These are phyloP conservation scores for Mythimna lalbum DNA, from an alignment of 2,888 invertebrate genomes.

Conservation along the genomic window DNA sequence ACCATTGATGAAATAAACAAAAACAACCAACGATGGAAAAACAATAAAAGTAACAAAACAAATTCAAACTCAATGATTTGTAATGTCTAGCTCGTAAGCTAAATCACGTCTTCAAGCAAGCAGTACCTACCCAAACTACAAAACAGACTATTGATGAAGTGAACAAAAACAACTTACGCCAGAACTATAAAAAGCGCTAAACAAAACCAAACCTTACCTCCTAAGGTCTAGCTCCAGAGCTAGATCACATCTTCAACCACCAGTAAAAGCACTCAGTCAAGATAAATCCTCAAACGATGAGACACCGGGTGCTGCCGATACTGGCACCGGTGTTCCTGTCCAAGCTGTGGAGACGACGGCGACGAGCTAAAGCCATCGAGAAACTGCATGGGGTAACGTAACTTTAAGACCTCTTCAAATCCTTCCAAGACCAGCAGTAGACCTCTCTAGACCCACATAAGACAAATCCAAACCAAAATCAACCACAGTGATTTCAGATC, in stretches of 20 bases:
- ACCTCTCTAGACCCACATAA: not conserved
- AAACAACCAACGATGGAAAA: not conserved
- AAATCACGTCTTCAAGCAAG: not conserved
- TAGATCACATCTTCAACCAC: slow-evolving; percentile 47
- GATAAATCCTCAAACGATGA: slow-evolving; percentile 89
- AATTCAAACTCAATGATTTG: not conserved
- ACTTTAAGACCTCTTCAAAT: not conserved
- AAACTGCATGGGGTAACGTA: slow-evolving; percentile 83
- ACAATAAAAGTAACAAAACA: not conserved
- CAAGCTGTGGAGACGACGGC: slow-evolving; percentile 82
- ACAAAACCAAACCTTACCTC: not conserved
- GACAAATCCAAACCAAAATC: not conserved
- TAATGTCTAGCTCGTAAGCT: not conserved
- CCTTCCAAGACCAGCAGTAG: not conserved
- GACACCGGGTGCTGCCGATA: slow-evolving; percentile 85
- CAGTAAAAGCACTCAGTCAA: slow-evolving; percentile 70
- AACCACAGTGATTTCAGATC: too few relatives aligned
- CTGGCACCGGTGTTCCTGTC: slow-evolving; percentile 86
- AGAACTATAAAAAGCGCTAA: not conserved
- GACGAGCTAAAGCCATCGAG: slow-evolving; percentile 84
- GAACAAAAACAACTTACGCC: not conserved
- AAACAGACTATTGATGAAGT: not conserved
- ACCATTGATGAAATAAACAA: slow-evolving; percentile 79
- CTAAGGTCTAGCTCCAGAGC: slow-evolving; percentile 60
- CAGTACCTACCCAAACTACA: too few relatives aligned